phyloP scores from a whole-genome alignment of 2,797 vertebrate species.

The Emydoidea blandingii region DNA sequence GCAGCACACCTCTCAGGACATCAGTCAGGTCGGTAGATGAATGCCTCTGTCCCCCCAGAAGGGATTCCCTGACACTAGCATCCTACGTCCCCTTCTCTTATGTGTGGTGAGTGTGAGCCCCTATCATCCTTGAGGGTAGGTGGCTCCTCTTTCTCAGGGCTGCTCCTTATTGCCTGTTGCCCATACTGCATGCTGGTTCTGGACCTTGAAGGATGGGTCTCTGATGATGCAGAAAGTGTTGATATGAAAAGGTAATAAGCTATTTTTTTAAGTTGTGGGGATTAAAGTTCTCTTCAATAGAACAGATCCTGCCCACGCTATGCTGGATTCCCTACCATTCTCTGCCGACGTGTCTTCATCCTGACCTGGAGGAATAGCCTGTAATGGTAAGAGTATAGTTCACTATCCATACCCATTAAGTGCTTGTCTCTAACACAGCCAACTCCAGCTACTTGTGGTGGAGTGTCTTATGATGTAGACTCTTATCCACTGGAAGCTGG shows the following conservation, averaged over 20 bases:
- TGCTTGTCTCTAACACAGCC: background rate
- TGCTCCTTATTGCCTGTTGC: too few species aligned
- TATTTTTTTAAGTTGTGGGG: background rate
- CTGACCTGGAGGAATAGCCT: background rate
- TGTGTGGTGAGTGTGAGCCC: too few species aligned
- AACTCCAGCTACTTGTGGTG: background rate
- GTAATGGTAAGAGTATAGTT: background rate
- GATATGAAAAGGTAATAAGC: background rate
- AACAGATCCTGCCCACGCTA: background rate
- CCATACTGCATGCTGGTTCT: too few species aligned
- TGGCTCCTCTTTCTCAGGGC: too few species aligned
- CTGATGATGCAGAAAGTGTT: background rate
- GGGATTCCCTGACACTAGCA: too few species aligned
- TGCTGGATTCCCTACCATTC: background rate
- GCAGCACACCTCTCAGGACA: too few species aligned
- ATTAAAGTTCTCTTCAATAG: background rate
- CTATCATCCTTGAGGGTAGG: too few species aligned
- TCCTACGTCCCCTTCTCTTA: too few species aligned
- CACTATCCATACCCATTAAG: background rate
- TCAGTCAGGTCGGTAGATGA: too few species aligned
- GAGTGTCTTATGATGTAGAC: background rate
- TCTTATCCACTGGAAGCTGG: background rate
- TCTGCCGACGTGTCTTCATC: background rate
- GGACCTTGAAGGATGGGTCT: too few species aligned
- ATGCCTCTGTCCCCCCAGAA: too few species aligned